Evolutionary conservation across 23 tunicate species (phyloP), one percentile per base, ranked within the genome.

Genomic region (Diplosoma virens): DNA sequence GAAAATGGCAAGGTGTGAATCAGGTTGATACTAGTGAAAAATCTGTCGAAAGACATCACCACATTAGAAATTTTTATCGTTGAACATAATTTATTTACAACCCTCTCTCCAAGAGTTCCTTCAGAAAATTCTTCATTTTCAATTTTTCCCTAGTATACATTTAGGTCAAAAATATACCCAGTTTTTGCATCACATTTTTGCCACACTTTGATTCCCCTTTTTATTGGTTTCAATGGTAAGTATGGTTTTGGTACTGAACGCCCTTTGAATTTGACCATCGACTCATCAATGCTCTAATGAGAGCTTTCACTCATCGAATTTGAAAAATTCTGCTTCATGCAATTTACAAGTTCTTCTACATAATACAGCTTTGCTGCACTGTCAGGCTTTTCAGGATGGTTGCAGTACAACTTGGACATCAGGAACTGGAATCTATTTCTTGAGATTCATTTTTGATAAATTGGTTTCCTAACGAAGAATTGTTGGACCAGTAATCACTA

Each of bases 201-300:
- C 69, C 69, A 61, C 34, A 61, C 69, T 61, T 61, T 61, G 9
- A 61, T 29, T 61, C 69, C 35, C 69, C 69, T 61, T 29, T 61
- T 61, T 61, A 27, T 61, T 61, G 69, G 69, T 61, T 61, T 61
- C 69, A 61, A 61, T 26, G 69, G 69, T 29, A 29, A 61, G 69
- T 61, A 61, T 26, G 28, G 69, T 29, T 61, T 61, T 61, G 30
- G 69, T 61, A 29, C 69, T 27, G 69, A 61, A 27, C 69, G 69
- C 69, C 69, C 35, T 61, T 61, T 61, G 69, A 61, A 61, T 61
- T 61, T 61, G 69, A 61, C 69, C 69, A 61, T 61, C 69, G 69
- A 61, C 69, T 61, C 69, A 29, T 61, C 69, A 61, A 61, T 61
- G 35, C 69, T 61, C 69, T 61, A 35, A 29, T 29, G 69, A 29